Percentiles rank a stretch among this genome's conserved stretches.
Evolutionary conservation across 2,797 vertebrate species (phyloP).

Genomic region (Chromobotia macracanthus): DNA sequence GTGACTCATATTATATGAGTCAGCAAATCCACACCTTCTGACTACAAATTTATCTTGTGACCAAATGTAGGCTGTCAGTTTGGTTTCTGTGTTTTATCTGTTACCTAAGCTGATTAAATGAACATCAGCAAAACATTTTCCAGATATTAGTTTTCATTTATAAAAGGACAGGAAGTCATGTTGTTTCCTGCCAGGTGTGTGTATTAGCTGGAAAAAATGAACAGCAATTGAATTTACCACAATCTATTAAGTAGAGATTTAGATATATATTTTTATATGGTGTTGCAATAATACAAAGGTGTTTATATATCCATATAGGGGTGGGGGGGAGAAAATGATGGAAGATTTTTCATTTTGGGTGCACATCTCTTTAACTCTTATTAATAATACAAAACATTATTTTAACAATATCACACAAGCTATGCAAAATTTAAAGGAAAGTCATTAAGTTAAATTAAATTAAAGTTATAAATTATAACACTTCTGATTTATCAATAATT

Average conservation of each 20-base stretch:
- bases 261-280: background rate
- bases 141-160: constrained; percentile 10
- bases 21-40: constrained; percentile 76
- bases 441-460: too few species aligned
- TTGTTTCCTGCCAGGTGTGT: constrained; percentile 11
- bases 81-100: constrained; percentile 49
- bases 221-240: background rate
- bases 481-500: too few species aligned
- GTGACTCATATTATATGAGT: constrained; percentile 77
- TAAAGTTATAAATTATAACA: too few species aligned
- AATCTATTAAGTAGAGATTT: background rate
- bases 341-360: too few species aligned
- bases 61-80: constrained; percentile 53
- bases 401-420: too few species aligned
- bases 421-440: too few species aligned
- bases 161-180: constrained; percentile 15
- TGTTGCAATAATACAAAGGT: background rate
- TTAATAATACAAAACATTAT: too few species aligned
- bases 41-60: constrained; percentile 76
- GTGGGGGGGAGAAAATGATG: too few species aligned
- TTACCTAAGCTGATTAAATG: constrained; percentile 23
- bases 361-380: too few species aligned
- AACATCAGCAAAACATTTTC: constrained; percentile 24
- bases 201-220: background rate
- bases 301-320: constrained; percentile 3